phyloP scores from a whole-genome alignment of 2,113 vertebrate species.

The Callipepla squamata region DNA sequence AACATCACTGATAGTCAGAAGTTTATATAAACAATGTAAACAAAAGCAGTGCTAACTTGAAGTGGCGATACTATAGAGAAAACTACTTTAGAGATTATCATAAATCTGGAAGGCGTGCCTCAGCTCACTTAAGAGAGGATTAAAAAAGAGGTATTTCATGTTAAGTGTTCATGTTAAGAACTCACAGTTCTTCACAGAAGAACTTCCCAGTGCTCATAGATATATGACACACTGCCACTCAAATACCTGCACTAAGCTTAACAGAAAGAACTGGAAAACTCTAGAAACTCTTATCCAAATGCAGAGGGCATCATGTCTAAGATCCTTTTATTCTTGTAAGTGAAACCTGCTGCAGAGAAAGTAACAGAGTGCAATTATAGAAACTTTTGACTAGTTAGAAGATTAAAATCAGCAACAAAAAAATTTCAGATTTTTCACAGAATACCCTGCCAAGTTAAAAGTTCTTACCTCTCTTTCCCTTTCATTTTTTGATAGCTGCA shows the following conservation, averaged over 20 bases:
- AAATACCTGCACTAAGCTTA: not conserved
- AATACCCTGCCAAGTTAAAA: not conserved
- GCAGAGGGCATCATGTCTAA: not conserved
- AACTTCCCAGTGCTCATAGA: not conserved
- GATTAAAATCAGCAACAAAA: not conserved
- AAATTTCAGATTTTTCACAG: not conserved
- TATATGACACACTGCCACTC: not conserved
- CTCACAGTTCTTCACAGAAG: too few species aligned
- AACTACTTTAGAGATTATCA: not conserved
- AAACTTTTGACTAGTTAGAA: not conserved
- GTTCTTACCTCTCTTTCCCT: slow-evolving; percentile 88
- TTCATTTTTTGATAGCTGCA: slow-evolving; percentile 94
- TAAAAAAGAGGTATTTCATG: too few species aligned
- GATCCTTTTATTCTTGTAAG: not conserved
- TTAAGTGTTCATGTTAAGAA: too few species aligned
- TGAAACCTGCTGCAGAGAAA: not conserved
- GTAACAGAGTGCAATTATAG: not conserved
- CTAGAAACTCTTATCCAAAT: not conserved
- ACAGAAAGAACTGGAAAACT: not conserved
- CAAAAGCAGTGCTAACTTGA: not conserved
- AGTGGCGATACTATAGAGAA: not conserved
- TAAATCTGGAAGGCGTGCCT: not conserved
- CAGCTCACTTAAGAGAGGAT: too few species aligned
- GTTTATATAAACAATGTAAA: not conserved
- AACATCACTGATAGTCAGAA: not conserved